phyloP scores from a whole-genome alignment of 1,140 invertebrate genomes.

The Monomorium pharaonis region DNA sequence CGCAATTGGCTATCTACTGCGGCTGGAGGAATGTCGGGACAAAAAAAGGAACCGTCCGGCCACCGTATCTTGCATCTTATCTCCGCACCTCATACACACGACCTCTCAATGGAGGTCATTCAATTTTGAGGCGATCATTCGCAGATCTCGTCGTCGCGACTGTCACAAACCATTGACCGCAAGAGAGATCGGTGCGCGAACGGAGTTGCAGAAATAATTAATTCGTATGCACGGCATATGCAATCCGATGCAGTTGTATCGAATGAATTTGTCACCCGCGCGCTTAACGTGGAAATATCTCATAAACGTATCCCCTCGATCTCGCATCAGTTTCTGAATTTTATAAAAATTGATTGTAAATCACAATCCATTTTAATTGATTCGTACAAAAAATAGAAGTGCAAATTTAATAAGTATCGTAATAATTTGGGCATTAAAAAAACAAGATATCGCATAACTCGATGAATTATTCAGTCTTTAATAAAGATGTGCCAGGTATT shows the following conservation, averaged over 20 bases:
- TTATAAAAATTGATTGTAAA: background rate
- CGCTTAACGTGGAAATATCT: background rate
- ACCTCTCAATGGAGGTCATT: slow-evolving; percentile 49
- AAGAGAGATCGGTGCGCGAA: background rate
- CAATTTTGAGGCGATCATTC: slow-evolving; percentile 41
- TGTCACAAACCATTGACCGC: background rate
- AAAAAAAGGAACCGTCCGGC: slow-evolving; percentile 14
- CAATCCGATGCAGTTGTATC: background rate
- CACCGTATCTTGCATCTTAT: background rate
- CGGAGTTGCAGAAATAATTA: slow-evolving; percentile 20
- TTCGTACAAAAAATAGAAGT: background rate
- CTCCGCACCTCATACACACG: slow-evolving; percentile 14
- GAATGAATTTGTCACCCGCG: background rate
- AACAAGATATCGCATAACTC: background rate
- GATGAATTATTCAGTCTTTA: background rate
- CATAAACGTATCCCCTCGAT: background rate
- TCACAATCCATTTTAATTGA: background rate
- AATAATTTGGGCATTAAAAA: background rate
- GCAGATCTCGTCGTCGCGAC: slow-evolving; percentile 30
- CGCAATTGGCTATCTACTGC: slow-evolving; percentile 39
- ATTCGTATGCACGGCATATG: slow-evolving; percentile 34
- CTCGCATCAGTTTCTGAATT: background rate
- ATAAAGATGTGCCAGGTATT: too few relatives aligned
- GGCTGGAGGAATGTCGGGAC: slow-evolving; percentile 38
- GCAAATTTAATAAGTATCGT: background rate